Evolutionary conservation across 2,113 vertebrate species (phyloP), one percentile per base, ranked within the genome.

Genomic region (Cervus canadensis): DNA sequence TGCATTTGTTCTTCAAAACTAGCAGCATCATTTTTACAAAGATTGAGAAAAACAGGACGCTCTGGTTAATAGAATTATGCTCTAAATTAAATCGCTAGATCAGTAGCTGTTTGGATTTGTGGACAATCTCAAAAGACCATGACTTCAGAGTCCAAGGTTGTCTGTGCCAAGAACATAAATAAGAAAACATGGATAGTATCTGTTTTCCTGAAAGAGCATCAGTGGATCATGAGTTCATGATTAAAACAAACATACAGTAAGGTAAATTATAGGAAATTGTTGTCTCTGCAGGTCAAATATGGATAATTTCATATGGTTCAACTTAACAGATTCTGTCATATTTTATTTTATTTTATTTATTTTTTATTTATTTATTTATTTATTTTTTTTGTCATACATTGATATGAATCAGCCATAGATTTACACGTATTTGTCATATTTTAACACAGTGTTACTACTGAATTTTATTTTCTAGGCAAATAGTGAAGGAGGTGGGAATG

Each of bases 21-120:
- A 87, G 60, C 81, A 95, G 97, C 71, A 82, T 87, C 59, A 86
- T 91, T 86, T 97, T 59, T 87, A 96, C 52, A 91, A 94, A 97
- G 85, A 87, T 56, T 89, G 56, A 96, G 91, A 91, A 74, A 91
- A 97, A 98, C 94, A 97, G 98, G 94, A 93, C 96, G 96, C 88
- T 96, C 96, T 94, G 67, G 86, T 97, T 97, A 96, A 98, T 93
- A 40, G n/a, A 95, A 97, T 98, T 97, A 95, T 56, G 30, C 36
- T 95, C 71, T 89, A 97, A 97, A 97, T 97, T 94, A 97, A 98
- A 93, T 67, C 62, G 81, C 86, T 96, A 94, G 59, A 86, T 98
- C 93, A 95, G 93, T 96, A 97, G 79, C 54, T 81, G 86, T 94
- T 97, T 94, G 57, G 57, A 91, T 95, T 92, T 97, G 88, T 89